Evolutionary conservation across 2,113 vertebrate species (phyloP), one percentile per base, ranked within the genome.

Genomic region (Notothenia rossii): DNA sequence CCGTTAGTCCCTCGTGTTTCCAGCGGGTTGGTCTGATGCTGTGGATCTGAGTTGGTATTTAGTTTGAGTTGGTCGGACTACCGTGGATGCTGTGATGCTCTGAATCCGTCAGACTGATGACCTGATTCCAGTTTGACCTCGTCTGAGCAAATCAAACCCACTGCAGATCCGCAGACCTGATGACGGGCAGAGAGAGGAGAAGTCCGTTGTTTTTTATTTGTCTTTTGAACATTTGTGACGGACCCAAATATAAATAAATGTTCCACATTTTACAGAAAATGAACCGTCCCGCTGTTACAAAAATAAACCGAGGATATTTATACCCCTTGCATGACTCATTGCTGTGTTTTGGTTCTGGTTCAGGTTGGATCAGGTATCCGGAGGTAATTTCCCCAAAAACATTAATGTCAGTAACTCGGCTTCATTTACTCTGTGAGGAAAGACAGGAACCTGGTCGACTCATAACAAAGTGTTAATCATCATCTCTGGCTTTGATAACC

Each of bases 101-200:
- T n/a, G 53, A 58, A 46, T 7, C 9, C 18, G 20, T 46, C 54
- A 0, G 68, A 71, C 68, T 4, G 68, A 4, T 71, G 68, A 71
- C 68, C 68, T 48, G 20, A 18, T 71, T 71, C 43, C 40, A 12
- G 20, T 12, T 25, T 58, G 67, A 70, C 51, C 36, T 56, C n/a
- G 13, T 56, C n/a, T 55, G 53, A 43, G 4, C 18, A 9, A 36
- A 56, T 25, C 53, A 11, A 29, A 46, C 36, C 51, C 36, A 1
- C 29, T 13, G 64, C 25, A 12, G 49, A 22, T 0, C 51, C 7
- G 2, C 36, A 14, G 14, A 0, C 1, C 3, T 2, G 46, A 65
- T 29, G 33, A 2, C 5, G 64, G 48, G n/a, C 64, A 67, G 8
- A 51, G 46, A 12, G 48, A 29, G 56, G 10, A 25, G 56, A 33